Conservation (phyloP, 2,888 invertebrate species). For the Drosophila antonietae region DNA sequence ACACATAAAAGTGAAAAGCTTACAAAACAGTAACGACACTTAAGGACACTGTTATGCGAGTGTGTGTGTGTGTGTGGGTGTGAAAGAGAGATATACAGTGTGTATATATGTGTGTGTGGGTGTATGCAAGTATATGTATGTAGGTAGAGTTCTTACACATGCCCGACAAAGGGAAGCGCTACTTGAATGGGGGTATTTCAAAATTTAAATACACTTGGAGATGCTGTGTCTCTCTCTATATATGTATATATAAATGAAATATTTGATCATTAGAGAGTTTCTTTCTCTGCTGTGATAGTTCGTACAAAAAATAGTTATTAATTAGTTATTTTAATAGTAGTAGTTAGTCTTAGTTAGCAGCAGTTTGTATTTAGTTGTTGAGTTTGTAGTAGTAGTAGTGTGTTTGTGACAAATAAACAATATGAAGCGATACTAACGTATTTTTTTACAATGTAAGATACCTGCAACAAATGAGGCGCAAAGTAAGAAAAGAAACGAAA, state of each 20-base stretch:
- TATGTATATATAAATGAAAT: slow-evolving; percentile 21
- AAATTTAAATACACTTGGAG: slow-evolving; percentile 21
- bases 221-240: slow-evolving; percentile 1
- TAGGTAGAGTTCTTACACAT: slow-evolving; percentile 57
- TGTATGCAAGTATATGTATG: slow-evolving; percentile 34
- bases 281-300: slow-evolving; percentile 40
- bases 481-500: slow-evolving; percentile 78
- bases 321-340: slow-evolving; percentile 38
- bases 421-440: slow-evolving; percentile 82
- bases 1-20: slow-evolving; percentile 43
- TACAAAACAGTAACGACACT: slow-evolving; percentile 50
- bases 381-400: slow-evolving; percentile 32
- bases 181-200: slow-evolving; percentile 35
- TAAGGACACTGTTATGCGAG: slow-evolving; percentile 51
- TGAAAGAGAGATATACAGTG: background rate
- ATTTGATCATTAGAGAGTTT: slow-evolving; percentile 22
- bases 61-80: slow-evolving; percentile 37
- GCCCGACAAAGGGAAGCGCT: slow-evolving; percentile 55
- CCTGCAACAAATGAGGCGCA: slow-evolving; percentile 81
- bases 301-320: slow-evolving; percentile 27
- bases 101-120: slow-evolving; percentile 19
- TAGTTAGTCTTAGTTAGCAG: slow-evolving; percentile 32
- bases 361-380: slow-evolving; percentile 27
- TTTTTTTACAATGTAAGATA: slow-evolving; percentile 83
- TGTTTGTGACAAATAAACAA: slow-evolving; percentile 55